These are phyloP conservation scores for Mastacembelus armatus DNA, from an alignment of 2,797 vertebrate species.

Conservation along the genomic window DNA sequence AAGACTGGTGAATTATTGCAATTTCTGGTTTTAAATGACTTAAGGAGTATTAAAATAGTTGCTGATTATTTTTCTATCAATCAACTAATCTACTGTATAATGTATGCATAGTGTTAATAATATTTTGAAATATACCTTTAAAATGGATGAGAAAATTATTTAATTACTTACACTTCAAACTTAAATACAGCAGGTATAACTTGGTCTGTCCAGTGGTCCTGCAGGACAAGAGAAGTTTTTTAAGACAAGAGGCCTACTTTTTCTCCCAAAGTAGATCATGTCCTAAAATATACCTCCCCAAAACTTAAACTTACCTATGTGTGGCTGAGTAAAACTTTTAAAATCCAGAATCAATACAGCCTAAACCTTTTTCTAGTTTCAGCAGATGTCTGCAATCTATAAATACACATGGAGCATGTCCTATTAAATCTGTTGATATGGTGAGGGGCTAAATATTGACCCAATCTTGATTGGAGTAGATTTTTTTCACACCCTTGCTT, in stretches of 20 bases:
- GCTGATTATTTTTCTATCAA: not conserved
- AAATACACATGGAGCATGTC: constrained; percentile 83
- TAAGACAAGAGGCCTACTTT: constrained; percentile 72
- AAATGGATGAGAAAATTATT: constrained; percentile 18
- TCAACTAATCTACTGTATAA: not conserved
- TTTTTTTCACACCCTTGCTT: constrained; percentile 80
- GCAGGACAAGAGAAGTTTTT: constrained; percentile 45
- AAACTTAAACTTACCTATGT: constrained; percentile 65
- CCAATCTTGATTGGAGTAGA: constrained; percentile 76
- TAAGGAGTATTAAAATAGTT: not conserved
- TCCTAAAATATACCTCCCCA: constrained; percentile 58
- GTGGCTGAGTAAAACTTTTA: constrained; percentile 69
- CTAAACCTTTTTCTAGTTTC: constrained; percentile 72
- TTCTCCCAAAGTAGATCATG: constrained; percentile 70
- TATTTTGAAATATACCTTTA: not conserved
- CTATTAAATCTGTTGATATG: constrained; percentile 81
- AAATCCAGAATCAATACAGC: constrained; percentile 70
- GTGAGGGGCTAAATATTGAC: constrained; percentile 78
- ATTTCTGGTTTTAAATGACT: not conserved
- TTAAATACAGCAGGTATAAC: constrained; percentile 42
- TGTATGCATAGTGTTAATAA: constrained; percentile 3
- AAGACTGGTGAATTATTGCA: not conserved
- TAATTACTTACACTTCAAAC: constrained; percentile 31
- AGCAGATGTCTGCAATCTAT: constrained; percentile 78
- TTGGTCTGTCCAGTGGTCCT: constrained; percentile 47